Evolutionary conservation across 2,888 invertebrate genomes (phyloP), one percentile per base, ranked within the genome.

Genomic region (Ormyrus nitidulus): DNA sequence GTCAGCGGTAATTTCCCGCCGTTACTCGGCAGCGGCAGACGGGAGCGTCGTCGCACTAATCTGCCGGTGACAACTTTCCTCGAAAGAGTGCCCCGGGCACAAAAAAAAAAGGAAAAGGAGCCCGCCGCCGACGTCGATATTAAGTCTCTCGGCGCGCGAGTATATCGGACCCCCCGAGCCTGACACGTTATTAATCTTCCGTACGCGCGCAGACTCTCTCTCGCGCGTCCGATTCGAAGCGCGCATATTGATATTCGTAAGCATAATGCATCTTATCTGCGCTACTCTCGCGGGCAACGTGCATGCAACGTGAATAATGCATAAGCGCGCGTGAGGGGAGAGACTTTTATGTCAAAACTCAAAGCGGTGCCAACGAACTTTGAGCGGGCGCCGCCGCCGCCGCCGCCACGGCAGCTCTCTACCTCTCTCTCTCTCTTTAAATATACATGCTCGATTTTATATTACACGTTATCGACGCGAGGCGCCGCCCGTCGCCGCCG

Each of bases 231-330:
- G 73, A 78, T 70, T 81, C 66, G 56, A 65, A 73, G 80, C 77
- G 82, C 84, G 83, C 84, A 85, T 86, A 86, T 85, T 86, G 86
- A 86, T 86, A 84, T 83, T 84, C 82, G 83, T 82, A 84, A 84
- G 85, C 83, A 83, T 83, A 83, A 85, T 84, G 84, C 84, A 83
- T 83, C 81, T 84, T 83, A 76, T 81, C 81, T 77, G 59, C 48
- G 54, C 56, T 61, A 19, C 80, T 65, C 81, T 77, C 80, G 80
- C 80, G 71, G 78, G 73, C 72, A 81, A 62, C 19, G 76, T 58
- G 51, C 56, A 65, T 77, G 71, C 77, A 78, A 81, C 80, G 85
- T 86, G 86, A 86, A 86, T 86, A 87, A 86, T 87, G 84, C 82
- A 86, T 82, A 56, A 64, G 61, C 34, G 11, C 53, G 53, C 5